Evolutionary conservation across 2,797 vertebrate genomes (phyloP), one percentile per base, ranked within the genome.

Genomic region (Sardinella longiceps): DNA sequence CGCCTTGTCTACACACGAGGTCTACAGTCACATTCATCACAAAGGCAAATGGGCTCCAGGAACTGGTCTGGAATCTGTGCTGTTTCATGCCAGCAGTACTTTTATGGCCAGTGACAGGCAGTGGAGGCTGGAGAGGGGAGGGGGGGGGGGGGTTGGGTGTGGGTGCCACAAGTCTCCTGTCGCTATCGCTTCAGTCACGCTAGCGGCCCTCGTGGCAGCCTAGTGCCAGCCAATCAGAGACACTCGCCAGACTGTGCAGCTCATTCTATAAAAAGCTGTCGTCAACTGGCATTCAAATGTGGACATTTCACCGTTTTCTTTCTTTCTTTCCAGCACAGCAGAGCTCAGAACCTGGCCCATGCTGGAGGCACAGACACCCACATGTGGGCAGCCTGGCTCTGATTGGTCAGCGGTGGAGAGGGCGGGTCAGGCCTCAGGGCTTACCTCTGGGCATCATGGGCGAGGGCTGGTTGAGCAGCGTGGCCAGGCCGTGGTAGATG

Each of bases 401-500:
- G 23, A 18, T 12, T 48, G 46, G 46, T 9, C 3, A 5, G 51
- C 0, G 9, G 20, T n/a, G 56, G 23, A 25, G 56, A 10, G n/a
- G 0, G 23, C 23, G 11, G 23, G 23, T 1, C 23, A 5, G 60
- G 11, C 20, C 90, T 1, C 23, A 5, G 60, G 11, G 15, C 90
- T 96, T 94, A 99, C 98, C 96, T 95, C 98, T 96, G 43, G 96
- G 97, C 97, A 99, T 98, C 97, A 98, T 92, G 43, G 98, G 98
- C 51, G 98, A 99, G 0, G 98, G 98, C 93, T 99, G 98, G 93
- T 97, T 99, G 88, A 99, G 97, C 48, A 99, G 95, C 0, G 98
- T 99, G 80, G 98, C 98, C 86, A 99, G 93, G 30, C 98, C 98
- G 89, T 99, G 98, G 90, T 97, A 99, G 93, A 99, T 99, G 87